Evolutionary conservation across 2,113 vertebrate species (phyloP).

Genomic region (Erythrocebus patas): DNA sequence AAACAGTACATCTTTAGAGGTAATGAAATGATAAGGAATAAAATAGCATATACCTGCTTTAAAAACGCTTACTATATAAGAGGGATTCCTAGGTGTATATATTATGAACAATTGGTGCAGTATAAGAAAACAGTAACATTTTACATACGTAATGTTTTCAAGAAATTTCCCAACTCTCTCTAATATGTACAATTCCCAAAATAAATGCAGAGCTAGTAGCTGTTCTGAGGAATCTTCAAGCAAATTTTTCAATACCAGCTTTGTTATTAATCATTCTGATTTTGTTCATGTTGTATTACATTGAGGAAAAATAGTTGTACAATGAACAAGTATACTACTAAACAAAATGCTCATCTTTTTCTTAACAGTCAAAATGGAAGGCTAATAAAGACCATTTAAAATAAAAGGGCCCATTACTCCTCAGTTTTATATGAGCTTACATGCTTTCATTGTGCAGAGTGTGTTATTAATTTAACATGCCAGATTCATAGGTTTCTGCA

Average conservation of each 20-base stretch:
- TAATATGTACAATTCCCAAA: slow-evolving; percentile 40
- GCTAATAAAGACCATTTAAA: slow-evolving; percentile 89
- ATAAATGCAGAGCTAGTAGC: slow-evolving; percentile 32
- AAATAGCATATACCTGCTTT: background rate
- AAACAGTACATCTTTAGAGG: background rate
- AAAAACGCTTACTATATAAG: background rate
- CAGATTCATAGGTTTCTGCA: slow-evolving; percentile 99
- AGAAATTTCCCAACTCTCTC: slow-evolving; percentile 50
- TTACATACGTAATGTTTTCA: slow-evolving; percentile 21
- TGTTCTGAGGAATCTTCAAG: slow-evolving; percentile 29
- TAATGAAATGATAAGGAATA: background rate
- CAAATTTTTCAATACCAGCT: slow-evolving; percentile 44
- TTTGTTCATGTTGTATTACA: slow-evolving; percentile 50
- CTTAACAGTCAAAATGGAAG: slow-evolving; percentile 84
- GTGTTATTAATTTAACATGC: slow-evolving; percentile 99
- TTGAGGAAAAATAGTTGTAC: slow-evolving; percentile 50
- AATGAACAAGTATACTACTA: slow-evolving; percentile 75
- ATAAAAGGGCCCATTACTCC: slow-evolving; percentile 90
- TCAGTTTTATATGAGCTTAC: slow-evolving; percentile 89
- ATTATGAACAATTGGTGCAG: background rate
- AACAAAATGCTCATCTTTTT: slow-evolving; percentile 75
- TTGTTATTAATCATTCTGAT: slow-evolving; percentile 65
- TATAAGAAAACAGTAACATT: slow-evolving; percentile 30
- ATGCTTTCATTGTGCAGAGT: slow-evolving; percentile 90
- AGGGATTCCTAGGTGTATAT: background rate